phyloP scores from a whole-genome alignment of 23 tunicate genomes.

The Phallusia fumigata region DNA sequence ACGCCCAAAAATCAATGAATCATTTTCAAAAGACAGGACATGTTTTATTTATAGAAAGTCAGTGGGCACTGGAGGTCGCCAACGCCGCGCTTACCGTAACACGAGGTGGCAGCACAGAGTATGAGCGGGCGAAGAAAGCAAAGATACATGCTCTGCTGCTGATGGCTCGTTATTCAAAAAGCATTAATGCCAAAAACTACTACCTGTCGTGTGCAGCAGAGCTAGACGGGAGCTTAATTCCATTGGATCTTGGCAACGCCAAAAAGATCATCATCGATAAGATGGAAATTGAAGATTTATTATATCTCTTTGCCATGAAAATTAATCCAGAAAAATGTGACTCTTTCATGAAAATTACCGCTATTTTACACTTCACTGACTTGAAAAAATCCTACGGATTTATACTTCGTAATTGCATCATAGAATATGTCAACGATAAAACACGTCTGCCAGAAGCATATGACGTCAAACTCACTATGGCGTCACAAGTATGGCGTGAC shows the following conservation, averaged over 20 bases:
- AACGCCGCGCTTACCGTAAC: not conserved
- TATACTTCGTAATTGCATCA: too few relatives aligned
- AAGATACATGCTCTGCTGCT: conserved; percentile 1
- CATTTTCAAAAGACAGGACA: conserved; percentile 14
- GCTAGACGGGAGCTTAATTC: too few relatives aligned
- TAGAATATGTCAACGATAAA: too few relatives aligned
- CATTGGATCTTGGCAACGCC: not conserved
- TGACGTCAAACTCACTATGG: conserved; percentile 3
- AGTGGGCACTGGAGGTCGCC: too few relatives aligned
- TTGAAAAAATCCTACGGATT: too few relatives aligned
- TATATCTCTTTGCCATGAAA: not conserved
- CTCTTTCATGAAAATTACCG: not conserved
- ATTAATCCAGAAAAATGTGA: too few relatives aligned
- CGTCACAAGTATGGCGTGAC: too few relatives aligned
- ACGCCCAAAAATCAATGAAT: conserved; percentile 8
- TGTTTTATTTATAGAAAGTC: conserved; percentile 8
- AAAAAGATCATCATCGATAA: not conserved
- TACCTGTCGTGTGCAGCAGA: too few relatives aligned
- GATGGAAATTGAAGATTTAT: not conserved
- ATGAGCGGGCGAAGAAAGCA: conserved; percentile 15
- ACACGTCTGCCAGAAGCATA: not conserved
- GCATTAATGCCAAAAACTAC: conserved; percentile 4
- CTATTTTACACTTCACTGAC: conserved; percentile 1
- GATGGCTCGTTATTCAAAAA: not conserved
- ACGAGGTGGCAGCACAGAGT: not conserved